Evolutionary conservation across 2,797 vertebrate genomes (phyloP).

Genomic region (Oreochromis grahami): DNA sequence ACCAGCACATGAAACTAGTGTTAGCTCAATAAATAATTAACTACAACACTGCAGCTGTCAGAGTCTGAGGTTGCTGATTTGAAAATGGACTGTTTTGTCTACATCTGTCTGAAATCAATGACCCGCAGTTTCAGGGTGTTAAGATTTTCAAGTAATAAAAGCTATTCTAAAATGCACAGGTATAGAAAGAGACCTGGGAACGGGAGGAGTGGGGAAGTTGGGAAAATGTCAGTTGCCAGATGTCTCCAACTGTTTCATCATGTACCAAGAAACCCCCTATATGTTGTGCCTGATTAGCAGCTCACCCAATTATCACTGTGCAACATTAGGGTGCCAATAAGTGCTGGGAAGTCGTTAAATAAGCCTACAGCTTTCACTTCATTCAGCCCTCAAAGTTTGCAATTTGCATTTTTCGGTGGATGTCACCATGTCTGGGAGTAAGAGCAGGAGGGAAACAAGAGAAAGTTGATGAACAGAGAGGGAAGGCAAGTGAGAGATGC

Average conservation of each 20-base stretch:
- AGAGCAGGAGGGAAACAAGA: background rate
- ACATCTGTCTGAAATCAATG: background rate
- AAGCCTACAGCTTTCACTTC: slow-evolving; percentile 34
- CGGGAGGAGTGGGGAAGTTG: background rate
- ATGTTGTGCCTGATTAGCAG: slow-evolving; percentile 26
- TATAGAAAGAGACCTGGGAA: background rate
- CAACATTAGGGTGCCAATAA: slow-evolving; percentile 8
- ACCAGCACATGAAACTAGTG: background rate
- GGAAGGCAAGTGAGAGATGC: background rate
- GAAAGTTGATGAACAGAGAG: background rate
- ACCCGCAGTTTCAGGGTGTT: background rate
- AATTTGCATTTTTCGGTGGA: slow-evolving; percentile 23
- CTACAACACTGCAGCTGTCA: background rate
- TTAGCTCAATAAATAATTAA: background rate
- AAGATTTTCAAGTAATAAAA: background rate
- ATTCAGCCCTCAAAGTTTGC: slow-evolving; percentile 40
- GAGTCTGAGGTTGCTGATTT: background rate
- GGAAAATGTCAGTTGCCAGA: background rate
- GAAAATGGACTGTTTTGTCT: background rate
- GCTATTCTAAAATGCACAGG: background rate
- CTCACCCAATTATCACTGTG: slow-evolving; percentile 22
- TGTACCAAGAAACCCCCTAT: background rate
- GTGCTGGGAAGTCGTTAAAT: slow-evolving; percentile 1
- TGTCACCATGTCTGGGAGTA: background rate
- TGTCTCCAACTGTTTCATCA: background rate